Conservation (phyloP, 2,888 invertebrate species). For the Drosophila setosimentum region DNA sequence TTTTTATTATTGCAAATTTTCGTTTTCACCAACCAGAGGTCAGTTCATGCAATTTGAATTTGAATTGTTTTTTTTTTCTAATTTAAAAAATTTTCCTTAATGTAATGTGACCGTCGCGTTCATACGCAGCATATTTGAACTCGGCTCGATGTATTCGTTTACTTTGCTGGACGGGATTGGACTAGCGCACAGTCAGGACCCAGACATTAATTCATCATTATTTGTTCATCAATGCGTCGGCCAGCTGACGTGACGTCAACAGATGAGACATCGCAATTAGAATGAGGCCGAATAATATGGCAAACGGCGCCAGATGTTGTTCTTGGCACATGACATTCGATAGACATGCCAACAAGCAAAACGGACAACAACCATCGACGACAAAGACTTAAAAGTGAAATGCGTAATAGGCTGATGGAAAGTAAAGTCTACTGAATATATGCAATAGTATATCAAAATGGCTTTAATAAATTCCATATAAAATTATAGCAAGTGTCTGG, state of each 20-base stretch:
- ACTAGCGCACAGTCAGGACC: constrained; percentile 61
- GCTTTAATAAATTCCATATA: constrained; percentile 71
- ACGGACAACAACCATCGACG: background rate
- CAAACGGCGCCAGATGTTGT: constrained; percentile 44
- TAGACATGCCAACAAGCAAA: constrained; percentile 8
- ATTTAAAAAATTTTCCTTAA: constrained; percentile 12
- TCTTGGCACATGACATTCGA: constrained; percentile 36
- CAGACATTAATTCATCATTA: constrained; percentile 77
- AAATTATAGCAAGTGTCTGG: constrained; percentile 25
- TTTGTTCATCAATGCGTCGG: constrained; percentile 40
- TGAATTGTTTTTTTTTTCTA: background rate
- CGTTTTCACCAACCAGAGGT: constrained; percentile 10
- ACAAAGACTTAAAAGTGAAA: constrained; percentile 3
- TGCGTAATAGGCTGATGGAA: background rate
- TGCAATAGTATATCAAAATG: constrained; percentile 56
- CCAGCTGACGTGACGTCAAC: constrained; percentile 61
- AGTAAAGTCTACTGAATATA: constrained; percentile 4
- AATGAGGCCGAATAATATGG: constrained; percentile 29
- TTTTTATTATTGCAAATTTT: constrained; percentile 44
- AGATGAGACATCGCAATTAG: constrained; percentile 57
- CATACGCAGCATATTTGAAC: constrained; percentile 34
- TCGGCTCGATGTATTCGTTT: constrained; percentile 15
- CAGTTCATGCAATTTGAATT: constrained; percentile 12
- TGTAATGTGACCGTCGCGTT: constrained; percentile 15
- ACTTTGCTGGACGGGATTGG: constrained; percentile 16